Base-by-base conservation (phyloP, 2,113 vertebrate genomes). In the Oryzias melastigma region DNA sequence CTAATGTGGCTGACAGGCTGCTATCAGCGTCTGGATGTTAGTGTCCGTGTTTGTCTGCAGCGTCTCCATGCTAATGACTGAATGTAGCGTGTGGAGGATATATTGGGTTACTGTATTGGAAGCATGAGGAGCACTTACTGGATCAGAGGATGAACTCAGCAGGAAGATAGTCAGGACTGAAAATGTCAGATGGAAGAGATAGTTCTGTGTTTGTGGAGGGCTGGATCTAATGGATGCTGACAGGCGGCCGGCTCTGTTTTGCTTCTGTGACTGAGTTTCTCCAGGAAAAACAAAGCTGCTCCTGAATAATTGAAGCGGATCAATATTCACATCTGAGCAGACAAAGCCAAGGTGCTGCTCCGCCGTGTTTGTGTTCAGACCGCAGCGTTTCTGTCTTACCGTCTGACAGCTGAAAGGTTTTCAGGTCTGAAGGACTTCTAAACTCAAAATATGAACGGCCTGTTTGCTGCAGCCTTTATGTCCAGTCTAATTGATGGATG, bases 241-340 rank as follows among this genome's bases (percentile, higher is more conserved):
- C 35, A 35, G 35, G 8, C 25, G 29, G 14, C 18, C 35, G 17
- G 22, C 41, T 6, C 55, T 27, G 42, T 20, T 55, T 20, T 14
- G 40, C 8, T 22, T 15, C 20, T 45, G 54, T 16, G 20, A 25
- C 16, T 14, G 40, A 20, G 55, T 58, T 45, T 45, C 20, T 25
- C 45, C 20, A 45, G 14, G 55, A 22, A 17, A 35, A 58, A 25
- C 42, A 58, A 58, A 58, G 55, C 55, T 27, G 20, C 41, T n/a
- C 41, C 22, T 58, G 42, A 58, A 58, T 58, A 25, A 45, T 45
- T 27, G 4, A 58, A 20, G 5, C 2, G n/a, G 14, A 22, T 58
- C 19, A 7, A 45, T 3, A 58, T 58, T 58, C 20, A 58, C 35
- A 55, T 14, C 35, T 42, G 20, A 57, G 25, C 20, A 45, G 16